Base-by-base conservation (phyloP, 2,797 vertebrate species). In the Macroramphosus scolopax region DNA sequence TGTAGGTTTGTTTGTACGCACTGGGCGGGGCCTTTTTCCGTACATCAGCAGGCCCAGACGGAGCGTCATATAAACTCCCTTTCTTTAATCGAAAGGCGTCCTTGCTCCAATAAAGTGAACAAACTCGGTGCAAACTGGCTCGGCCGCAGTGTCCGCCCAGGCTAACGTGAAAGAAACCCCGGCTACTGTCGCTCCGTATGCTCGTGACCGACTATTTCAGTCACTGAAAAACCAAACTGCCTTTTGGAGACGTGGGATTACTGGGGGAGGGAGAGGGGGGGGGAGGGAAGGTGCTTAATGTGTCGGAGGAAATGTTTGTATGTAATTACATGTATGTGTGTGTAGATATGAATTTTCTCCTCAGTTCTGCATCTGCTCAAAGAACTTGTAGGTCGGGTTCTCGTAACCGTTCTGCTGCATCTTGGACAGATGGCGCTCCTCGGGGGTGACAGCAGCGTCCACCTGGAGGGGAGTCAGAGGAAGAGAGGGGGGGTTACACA, bases 351-450 rank as follows among this genome's bases (percentile, higher is more conserved):
- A 60, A 51, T 62, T 58, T 64, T 82, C 81, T 91, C 94, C n/a
- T 92, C 92, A 99, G 88, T 96, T 98, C 83, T 99, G 97, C 92
- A 99, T 98, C 85, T 99, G 97, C 88, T 99, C 97, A 29, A 99
- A 98, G 91, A 98, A 99, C 88, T 98, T 99, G 89, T 99, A 99
- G 54, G 97, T 98, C 46, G 97, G 97, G 34, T 99, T 99, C 83
- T 99, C 97, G 0, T 99, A 98, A 68, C 96, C 95, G 0, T 98
- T 98, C 79, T 99, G 95, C 81, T 99, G 97, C 96, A 99, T 99
- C 88, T 96, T 97, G 63, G 92, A 93, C 72, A 99, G 93, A 52
- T 99, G 97, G 38, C 96, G 95, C 54, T 99, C 97, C 71, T 99
- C 97, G 1, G 97, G 97, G 14, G 95, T 99, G 75, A 98, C 95